Conservation (phyloP, 2,888 invertebrate genomes). For the Endomychus coccineus region DNA sequence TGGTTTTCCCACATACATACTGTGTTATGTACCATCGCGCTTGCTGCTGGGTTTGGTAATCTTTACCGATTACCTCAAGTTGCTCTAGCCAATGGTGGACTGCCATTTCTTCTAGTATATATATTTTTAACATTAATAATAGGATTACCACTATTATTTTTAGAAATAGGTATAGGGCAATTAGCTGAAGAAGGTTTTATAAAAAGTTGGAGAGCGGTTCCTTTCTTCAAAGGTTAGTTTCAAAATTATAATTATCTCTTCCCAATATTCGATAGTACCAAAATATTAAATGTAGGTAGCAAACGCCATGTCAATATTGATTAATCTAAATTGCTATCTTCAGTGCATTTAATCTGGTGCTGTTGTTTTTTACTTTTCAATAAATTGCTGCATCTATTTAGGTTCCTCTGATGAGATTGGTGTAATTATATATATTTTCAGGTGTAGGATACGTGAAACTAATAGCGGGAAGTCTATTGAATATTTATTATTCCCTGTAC, state of each 20-base stretch:
- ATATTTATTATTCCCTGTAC: constrained; percentile 53
- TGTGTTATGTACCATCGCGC: constrained; percentile 48
- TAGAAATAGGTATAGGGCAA: constrained; percentile 58
- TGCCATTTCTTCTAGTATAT: constrained; percentile 50
- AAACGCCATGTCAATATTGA: too few relatives aligned
- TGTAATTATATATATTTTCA: too few relatives aligned
- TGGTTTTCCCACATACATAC: constrained; percentile 43
- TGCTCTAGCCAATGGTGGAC: constrained; percentile 52
- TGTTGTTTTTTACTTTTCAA: too few relatives aligned
- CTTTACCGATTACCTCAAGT: constrained; percentile 54
- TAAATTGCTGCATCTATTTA: too few relatives aligned
- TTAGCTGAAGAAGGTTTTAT: constrained; percentile 58
- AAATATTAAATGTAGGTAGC: neutral
- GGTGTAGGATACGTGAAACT: constrained; percentile 57
- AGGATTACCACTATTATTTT: constrained; percentile 52
- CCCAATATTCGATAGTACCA: neutral
- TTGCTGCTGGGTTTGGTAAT: constrained; percentile 51
- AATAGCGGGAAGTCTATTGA: constrained; percentile 47
- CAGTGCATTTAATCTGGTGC: too few relatives aligned
- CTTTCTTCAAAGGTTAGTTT: constrained; percentile 54
- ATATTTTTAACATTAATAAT: constrained; percentile 46
- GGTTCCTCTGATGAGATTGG: too few relatives aligned
- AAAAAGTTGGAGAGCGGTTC: constrained; percentile 59
- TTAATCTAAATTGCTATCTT: too few relatives aligned
- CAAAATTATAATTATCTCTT: constrained; percentile 2